Conservation (phyloP, 2,797 vertebrate genomes). For the Hephaestus fuliginosus region DNA sequence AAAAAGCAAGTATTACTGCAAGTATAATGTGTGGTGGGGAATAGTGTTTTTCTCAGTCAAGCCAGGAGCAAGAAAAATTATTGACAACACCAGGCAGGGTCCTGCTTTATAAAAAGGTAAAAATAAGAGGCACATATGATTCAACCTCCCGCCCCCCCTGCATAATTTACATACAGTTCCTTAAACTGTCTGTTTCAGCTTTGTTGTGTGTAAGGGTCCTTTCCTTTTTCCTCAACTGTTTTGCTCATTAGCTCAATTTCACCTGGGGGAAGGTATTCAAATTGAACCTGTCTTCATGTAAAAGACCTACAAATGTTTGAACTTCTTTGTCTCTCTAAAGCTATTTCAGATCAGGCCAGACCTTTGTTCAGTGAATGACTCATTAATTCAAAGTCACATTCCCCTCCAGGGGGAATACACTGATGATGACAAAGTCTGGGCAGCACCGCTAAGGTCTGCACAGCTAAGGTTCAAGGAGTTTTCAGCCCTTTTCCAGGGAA, state of each 20-base stretch:
- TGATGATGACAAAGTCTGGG: conserved; percentile 21
- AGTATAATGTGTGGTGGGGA: background rate
- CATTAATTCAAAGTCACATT: conserved; percentile 69
- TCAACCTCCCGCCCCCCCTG: no score
- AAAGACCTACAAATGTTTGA: conserved; percentile 4
- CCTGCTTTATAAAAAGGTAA: conserved; percentile 6
- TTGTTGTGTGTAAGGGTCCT: no score
- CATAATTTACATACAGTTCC: background rate
- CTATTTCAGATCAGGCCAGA: conserved; percentile 31
- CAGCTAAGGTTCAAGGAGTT: conserved; percentile 22
- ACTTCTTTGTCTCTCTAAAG: background rate
- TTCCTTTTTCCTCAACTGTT: background rate
- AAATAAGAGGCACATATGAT: no score
- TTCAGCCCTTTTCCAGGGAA: conserved; percentile 1
- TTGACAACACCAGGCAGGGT: background rate
- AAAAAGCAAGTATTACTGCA: background rate
- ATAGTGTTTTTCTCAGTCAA: background rate
- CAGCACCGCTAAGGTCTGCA: background rate
- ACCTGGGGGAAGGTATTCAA: background rate
- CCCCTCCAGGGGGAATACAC: conserved; percentile 13
- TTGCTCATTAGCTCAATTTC: background rate
- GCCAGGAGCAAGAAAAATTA: no score
- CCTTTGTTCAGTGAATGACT: conserved; percentile 40
- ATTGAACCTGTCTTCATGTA: background rate
- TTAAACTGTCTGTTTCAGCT: background rate